These are phyloP conservation scores for Bombus haemorrhoidalis DNA, from an alignment of 1,140 invertebrate genomes.

Conservation along the genomic window DNA sequence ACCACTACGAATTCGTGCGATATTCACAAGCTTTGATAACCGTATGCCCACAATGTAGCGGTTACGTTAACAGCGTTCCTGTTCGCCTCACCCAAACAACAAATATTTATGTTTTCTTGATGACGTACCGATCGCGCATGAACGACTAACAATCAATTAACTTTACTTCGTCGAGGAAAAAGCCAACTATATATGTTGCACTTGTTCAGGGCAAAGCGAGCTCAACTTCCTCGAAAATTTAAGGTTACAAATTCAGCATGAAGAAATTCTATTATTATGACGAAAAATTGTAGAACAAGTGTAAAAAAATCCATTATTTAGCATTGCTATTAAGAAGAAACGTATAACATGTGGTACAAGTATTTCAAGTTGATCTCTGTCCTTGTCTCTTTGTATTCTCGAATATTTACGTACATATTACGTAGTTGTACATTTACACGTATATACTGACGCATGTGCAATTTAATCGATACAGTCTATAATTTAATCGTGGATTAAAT, in stretches of 20 bases:
- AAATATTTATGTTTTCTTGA: slow-evolving; percentile 75
- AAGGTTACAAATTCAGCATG: too few species aligned
- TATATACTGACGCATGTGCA: not conserved
- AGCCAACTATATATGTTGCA: not conserved
- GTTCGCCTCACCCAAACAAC: slow-evolving; percentile 59
- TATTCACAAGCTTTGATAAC: slow-evolving; percentile 69
- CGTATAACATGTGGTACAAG: not conserved
- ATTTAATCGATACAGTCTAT: slow-evolving; percentile 28
- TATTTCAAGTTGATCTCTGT: not conserved
- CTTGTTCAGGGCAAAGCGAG: not conserved
- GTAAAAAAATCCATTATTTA: too few species aligned
- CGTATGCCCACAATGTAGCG: slow-evolving; percentile 62
- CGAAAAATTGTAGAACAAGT: not conserved
- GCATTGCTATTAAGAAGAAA: not conserved
- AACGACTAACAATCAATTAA: slow-evolving; percentile 71
- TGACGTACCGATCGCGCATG: slow-evolving; percentile 53
- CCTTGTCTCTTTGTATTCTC: not conserved
- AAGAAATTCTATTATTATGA: not conserved
- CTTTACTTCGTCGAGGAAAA: slow-evolving; percentile 56
- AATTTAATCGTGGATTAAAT: slow-evolving; percentile 59
- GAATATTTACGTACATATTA: not conserved
- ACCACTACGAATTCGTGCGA: slow-evolving; percentile 57
- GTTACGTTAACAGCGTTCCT: slow-evolving; percentile 62
- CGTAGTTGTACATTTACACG: not conserved
- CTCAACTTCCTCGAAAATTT: slow-evolving; percentile 8